Percentiles rank a stretch among this genome's conserved stretches.
phyloP scores from a whole-genome alignment of 2,888 invertebrate genomes.

The Tenthredo livida region DNA sequence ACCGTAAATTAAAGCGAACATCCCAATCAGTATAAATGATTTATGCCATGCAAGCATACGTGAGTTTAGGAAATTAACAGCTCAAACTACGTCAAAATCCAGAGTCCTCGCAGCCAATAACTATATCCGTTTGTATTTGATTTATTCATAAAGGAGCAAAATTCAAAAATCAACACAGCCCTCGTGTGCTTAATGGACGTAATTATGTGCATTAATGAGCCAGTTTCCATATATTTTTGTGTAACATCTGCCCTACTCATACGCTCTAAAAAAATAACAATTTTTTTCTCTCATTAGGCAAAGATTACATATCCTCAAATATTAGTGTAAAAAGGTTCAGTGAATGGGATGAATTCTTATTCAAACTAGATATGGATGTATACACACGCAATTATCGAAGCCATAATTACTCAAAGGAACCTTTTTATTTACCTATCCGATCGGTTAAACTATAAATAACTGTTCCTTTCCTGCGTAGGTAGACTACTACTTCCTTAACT shows the following conservation, averaged over 20 bases:
- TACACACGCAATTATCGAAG: slow-evolving; percentile 4
- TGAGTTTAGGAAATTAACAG: background rate
- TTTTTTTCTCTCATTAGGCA: background rate
- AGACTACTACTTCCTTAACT: slow-evolving; percentile 6
- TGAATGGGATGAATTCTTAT: slow-evolving; percentile 18
- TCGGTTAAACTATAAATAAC: background rate
- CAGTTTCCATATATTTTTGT: slow-evolving; percentile 22
- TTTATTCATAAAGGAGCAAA: background rate
- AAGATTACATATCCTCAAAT: background rate
- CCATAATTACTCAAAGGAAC: background rate
- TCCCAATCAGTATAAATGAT: slow-evolving; percentile 31
- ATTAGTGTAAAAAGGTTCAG: background rate
- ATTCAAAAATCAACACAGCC: background rate
- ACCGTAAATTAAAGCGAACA: slow-evolving; percentile 27
- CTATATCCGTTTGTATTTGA: background rate
- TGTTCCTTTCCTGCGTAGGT: slow-evolving; percentile 11
- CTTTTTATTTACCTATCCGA: slow-evolving; percentile 17
- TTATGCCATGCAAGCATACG: background rate
- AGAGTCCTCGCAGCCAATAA: background rate
- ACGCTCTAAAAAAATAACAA: too few species aligned
- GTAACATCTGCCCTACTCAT: background rate
- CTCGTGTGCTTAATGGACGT: background rate
- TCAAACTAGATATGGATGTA: background rate
- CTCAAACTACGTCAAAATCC: background rate
- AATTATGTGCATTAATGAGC: background rate